phyloP scores from a whole-genome alignment of 1,140 invertebrate species.

The Drosophila dunni region DNA sequence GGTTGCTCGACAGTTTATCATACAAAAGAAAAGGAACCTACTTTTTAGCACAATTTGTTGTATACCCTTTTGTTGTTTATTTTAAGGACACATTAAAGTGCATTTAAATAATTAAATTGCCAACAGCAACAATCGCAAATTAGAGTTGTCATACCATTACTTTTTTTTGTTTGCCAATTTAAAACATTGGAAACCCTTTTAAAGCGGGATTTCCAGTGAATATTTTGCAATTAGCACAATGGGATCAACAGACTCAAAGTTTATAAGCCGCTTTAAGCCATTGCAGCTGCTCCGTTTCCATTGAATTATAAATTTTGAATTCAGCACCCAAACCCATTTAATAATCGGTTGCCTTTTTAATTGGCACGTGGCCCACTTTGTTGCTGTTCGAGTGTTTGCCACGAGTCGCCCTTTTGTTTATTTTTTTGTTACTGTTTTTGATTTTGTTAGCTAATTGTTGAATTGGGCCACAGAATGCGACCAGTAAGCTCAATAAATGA shows the following conservation, averaged over 20 bases:
- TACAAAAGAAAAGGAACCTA: not conserved
- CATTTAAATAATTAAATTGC: slow-evolving; percentile 29
- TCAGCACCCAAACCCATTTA: slow-evolving; percentile 28
- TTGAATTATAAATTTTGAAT: slow-evolving; percentile 63
- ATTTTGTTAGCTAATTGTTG: slow-evolving; percentile 51
- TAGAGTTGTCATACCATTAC: slow-evolving; percentile 8
- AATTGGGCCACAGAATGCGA: slow-evolving; percentile 33
- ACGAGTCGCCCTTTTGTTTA: slow-evolving; percentile 1
- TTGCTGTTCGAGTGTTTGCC: slow-evolving; percentile 26
- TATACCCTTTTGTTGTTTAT: not conserved
- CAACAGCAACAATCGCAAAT: slow-evolving; percentile 40
- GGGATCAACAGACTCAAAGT: slow-evolving; percentile 62
- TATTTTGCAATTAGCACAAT: slow-evolving; percentile 61
- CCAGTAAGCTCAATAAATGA: slow-evolving; percentile 47
- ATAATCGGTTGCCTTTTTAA: slow-evolving; percentile 55
- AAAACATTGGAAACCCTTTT: slow-evolving; percentile 57
- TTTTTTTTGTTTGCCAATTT: slow-evolving; percentile 38
- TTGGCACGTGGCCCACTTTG: slow-evolving; percentile 36
- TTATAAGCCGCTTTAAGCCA: slow-evolving; percentile 63
- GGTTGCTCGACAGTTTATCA: not conserved
- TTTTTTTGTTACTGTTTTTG: slow-evolving; percentile 27
- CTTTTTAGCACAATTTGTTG: not conserved
- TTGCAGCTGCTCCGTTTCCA: slow-evolving; percentile 61
- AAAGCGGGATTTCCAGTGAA: slow-evolving; percentile 32
- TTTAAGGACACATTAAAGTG: not conserved